These are phyloP conservation scores for Drosophila austrosaltans DNA, from an alignment of 2,888 invertebrate genomes.

Conservation along the genomic window DNA sequence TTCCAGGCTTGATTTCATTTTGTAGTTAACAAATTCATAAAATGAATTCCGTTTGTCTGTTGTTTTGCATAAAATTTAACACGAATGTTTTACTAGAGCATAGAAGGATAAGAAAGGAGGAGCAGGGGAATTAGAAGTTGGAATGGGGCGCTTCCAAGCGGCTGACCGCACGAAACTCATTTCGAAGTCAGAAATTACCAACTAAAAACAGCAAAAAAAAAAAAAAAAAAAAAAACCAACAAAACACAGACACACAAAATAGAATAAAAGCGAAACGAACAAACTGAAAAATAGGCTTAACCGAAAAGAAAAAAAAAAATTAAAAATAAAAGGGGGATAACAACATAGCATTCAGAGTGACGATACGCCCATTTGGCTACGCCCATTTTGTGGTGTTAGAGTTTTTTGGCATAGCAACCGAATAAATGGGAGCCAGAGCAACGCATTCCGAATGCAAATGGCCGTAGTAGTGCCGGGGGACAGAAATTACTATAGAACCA, in stretches of 20 bases:
- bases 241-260: neutral
- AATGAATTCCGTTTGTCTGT: conserved; percentile 63
- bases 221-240: conserved; percentile 12
- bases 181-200: conserved; percentile 64
- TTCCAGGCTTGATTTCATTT: conserved; percentile 66
- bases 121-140: neutral
- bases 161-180: conserved; percentile 71
- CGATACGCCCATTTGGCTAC: conserved; percentile 16
- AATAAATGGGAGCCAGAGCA: neutral
- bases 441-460: neutral
- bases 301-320: neutral
- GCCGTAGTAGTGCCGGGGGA: neutral
- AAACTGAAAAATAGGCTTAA: conserved; percentile 34
- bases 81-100: neutral
- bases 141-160: conserved; percentile 50
- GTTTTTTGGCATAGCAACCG: neutral
- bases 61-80: conserved; percentile 34
- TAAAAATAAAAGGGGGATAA: conserved; percentile 24
- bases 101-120: too few species aligned
- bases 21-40: conserved; percentile 74
- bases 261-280: neutral
- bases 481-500: neutral
- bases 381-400: conserved; percentile 2
- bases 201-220: conserved; percentile 8
- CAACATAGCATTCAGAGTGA: conserved; percentile 18